Evolutionary conservation across 2,797 vertebrate genomes (phyloP), one percentile per base, ranked within the genome.

Genomic region (Tiaroga cobitis): DNA sequence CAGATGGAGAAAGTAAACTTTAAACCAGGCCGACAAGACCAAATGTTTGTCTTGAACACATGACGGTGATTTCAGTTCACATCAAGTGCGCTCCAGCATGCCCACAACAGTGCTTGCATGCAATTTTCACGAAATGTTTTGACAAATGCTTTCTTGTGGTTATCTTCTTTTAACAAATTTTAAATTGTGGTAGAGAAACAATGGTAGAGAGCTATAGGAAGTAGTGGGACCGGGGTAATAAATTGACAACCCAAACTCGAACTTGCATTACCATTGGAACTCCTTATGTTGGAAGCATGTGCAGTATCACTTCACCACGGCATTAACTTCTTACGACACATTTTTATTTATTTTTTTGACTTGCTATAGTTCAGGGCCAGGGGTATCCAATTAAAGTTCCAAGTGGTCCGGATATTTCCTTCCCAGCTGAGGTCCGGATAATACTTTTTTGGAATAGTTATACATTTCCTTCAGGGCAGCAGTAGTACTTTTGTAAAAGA

Each of bases 1-100:
- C 95, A 95, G 94, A 96, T 95, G 95, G 95, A 93, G 90, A 85
- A 74, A 86, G 65, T 81, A 90, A 89, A 89, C 88, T 90, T 77
- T 54, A 89, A 93, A 93, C 94, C 90, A 90, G 91, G 90, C 90
- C 73, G 84, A 92, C 91, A 91, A 90, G 91, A 90, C 93, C 91
- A 91, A 93, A 94, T 93, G 94, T 91, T 95, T 90, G 86, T 92
- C 84, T 86, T 90, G 90, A 89, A 68, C 75, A 91, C 86, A 91
- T 88, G 89, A 91, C 88, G 11, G 85, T 89, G 81, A 92, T 91
- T 94, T 95, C 91, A 87, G 90, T 92, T 94, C 78, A 56, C 88
- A 93, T 95, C 87, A 91, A 3, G 73, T 93, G 86, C 89, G 90
- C 91, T 91, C 89, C 88, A 91, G 68, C n/a, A 86, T 61, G 4